A percentile compares a stretch with the other conserved stretches of the same genome.
Conservation (phyloP, 2,888 invertebrate species). For the Microctonus aethiopoides region DNA sequence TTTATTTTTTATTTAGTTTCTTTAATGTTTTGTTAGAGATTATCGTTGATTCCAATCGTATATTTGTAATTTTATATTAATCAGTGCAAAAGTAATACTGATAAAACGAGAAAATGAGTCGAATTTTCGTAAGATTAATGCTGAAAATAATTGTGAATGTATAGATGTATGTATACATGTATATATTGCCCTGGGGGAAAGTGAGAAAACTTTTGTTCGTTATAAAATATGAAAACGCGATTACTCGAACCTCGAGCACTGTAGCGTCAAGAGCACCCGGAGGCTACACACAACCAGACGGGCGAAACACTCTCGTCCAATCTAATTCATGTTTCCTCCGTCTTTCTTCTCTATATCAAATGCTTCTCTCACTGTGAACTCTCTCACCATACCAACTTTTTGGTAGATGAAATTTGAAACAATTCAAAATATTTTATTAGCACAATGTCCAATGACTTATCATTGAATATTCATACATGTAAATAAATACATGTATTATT, state of each 20-base stretch:
- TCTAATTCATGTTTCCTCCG: conserved; percentile 22
- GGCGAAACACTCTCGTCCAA: conserved; percentile 17
- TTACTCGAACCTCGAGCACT: conserved; percentile 28
- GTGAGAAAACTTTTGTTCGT: conserved; percentile 39
- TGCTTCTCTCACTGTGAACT: background rate
- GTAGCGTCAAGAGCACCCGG: conserved; percentile 10
- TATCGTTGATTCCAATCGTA: no score
- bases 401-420: background rate
- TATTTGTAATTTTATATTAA: background rate
- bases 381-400: background rate
- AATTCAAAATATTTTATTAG: background rate
- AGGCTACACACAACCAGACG: conserved; percentile 17
- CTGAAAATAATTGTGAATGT: conserved; percentile 12
- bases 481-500: no score
- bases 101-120: background rate
- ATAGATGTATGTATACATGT: conserved; percentile 19
- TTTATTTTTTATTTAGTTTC: no score
- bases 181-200: conserved; percentile 16
- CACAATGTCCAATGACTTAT: no score
- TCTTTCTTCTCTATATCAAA: background rate
- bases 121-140: conserved; percentile 17
- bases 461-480: no score
- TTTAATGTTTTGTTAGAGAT: no score
- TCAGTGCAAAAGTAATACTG: background rate
- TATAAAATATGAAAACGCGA: conserved; percentile 47